Percentiles rank a stretch among this genome's conserved stretches.
Evolutionary conservation across 2,113 vertebrate species (phyloP).

Genomic region (Laticauda laticaudata): DNA sequence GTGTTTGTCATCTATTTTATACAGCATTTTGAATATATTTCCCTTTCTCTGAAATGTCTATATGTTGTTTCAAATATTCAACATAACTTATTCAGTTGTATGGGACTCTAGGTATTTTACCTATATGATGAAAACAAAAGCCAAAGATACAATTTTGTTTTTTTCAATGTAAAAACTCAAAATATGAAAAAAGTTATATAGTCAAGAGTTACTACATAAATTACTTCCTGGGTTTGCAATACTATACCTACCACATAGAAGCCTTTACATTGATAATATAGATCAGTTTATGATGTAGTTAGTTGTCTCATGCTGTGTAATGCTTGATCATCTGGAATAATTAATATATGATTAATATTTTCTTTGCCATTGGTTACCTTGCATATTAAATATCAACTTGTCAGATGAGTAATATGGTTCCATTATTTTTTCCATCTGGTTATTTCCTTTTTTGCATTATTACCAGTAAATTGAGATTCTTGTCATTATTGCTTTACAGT

Average conservation of each 20-base stretch:
- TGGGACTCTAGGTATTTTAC: not conserved
- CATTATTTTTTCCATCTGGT: not conserved
- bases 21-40: not conserved
- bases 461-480: not conserved
- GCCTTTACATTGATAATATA: not conserved
- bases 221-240: not conserved
- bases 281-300: not conserved
- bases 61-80: not conserved
- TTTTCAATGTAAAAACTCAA: not conserved
- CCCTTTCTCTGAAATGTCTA: not conserved
- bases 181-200: not conserved
- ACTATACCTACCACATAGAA: not conserved
- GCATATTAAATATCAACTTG: not conserved
- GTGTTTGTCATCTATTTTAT: not conserved
- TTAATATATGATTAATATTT: not conserved
- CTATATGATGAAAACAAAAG: not conserved
- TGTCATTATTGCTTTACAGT: not conserved
- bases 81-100: not conserved
- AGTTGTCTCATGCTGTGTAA: not conserved
- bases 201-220: not conserved
- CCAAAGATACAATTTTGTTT: not conserved
- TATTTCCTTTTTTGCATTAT: not conserved
- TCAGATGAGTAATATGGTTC: not conserved
- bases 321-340: not conserved
- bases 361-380: not conserved